Evolutionary conservation across 2,113 vertebrate species (phyloP), one percentile per base, ranked within the genome.

Genomic region (Salminus brasiliensis): DNA sequence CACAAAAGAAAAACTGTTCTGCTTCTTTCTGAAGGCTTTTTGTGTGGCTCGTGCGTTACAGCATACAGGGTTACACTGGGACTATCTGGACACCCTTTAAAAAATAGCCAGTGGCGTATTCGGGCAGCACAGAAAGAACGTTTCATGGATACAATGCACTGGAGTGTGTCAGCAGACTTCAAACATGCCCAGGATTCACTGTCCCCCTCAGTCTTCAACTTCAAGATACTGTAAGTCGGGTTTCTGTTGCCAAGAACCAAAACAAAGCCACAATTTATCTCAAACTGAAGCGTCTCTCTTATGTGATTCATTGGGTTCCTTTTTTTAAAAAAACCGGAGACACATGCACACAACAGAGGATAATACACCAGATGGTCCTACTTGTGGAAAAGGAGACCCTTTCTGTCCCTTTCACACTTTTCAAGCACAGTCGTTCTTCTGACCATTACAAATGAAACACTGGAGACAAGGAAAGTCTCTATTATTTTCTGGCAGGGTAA

Each of bases 351-450:
- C 52, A 55, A 7, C 11, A 62, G 25, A 47, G 32, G 13, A 53
- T 62, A 57, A 70, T 25, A 78, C 62, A 63, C 11, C 81, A 83
- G 76, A 75, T 78, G 71, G 76, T 70, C 76, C 70, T 43, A 43
- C 70, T 74, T 43, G 74, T 2, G 3, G 43, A 29, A 18, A 71
- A 53, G 23, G 34, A 53, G 47, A 49, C 49, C 34, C 55, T 47
- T 53, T 45, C 32, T 78, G n/a, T 72, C 69, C 39, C 63, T 60
- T 41, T 57, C 65, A 27, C 18, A 47, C 29, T 57, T 70, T 6
- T 27, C 52, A 49, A 49, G 18, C 34, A 69, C 65, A 74, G n/a
- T n/a, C 25, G 55, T 55, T 43, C 27, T 69, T 83, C 72, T 74
- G 47, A 16, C 30, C 49, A 49, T 52, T 57, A 23, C 13, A 68